Evolutionary conservation across 2,888 invertebrate genomes (phyloP).

Genomic region (Gibbula magus): DNA sequence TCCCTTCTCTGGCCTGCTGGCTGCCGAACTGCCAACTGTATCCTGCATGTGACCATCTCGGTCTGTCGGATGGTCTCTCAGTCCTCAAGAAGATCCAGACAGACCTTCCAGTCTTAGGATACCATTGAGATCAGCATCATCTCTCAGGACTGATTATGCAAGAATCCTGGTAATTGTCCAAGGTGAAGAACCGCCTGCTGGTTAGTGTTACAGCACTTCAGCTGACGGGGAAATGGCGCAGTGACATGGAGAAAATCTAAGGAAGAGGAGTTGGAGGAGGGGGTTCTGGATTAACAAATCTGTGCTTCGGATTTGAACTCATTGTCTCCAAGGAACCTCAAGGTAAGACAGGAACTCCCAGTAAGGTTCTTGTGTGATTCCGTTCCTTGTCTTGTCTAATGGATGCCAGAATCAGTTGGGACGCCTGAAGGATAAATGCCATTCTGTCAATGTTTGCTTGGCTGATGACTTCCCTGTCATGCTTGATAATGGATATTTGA

Average conservation of each 20-base stretch:
- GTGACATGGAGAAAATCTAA: background rate
- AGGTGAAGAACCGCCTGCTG: background rate
- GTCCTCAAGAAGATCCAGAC: constrained; percentile 1
- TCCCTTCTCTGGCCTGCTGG: background rate
- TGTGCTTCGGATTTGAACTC: background rate
- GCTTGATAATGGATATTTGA: too few species aligned
- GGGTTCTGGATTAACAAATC: background rate
- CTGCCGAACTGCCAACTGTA: too few species aligned
- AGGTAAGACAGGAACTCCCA: too few species aligned
- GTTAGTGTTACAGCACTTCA: background rate
- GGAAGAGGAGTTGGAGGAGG: too few species aligned
- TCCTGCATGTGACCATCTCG: too few species aligned
- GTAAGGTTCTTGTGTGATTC: too few species aligned
- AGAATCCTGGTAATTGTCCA: background rate
- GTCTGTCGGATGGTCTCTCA: background rate
- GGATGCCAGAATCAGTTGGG: too few species aligned
- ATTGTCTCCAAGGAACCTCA: background rate
- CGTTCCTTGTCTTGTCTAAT: too few species aligned
- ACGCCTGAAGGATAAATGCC: too few species aligned
- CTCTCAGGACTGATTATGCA: constrained; percentile 2
- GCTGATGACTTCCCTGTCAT: too few species aligned
- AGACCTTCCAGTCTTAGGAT: background rate
- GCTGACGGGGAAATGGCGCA: background rate
- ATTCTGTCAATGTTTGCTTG: too few species aligned
- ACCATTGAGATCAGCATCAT: background rate